Evolutionary conservation across 2,113 vertebrate species (phyloP), one percentile per base, ranked within the genome.

Genomic region (Mobula hypostoma): DNA sequence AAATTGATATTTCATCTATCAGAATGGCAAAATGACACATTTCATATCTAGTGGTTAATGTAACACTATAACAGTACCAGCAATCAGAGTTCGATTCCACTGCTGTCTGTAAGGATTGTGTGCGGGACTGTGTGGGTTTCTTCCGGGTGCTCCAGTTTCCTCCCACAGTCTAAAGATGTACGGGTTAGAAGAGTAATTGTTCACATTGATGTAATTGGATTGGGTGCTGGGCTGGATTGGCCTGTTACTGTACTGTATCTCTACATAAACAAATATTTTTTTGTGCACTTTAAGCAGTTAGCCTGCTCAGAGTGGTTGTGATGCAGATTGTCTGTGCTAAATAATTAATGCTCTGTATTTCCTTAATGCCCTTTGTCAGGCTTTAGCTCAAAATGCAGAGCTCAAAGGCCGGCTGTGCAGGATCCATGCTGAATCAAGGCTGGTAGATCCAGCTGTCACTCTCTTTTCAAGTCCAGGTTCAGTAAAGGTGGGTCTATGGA

Each of bases 321-420:
- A 12, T 92, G 21, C 66, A 72, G 15, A 32, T 48, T 80, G 72
- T 17, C 94, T 74, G 66, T 9, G 6, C 74, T 93, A 12, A 93
- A 93, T 93, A 74, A 94, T 79, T 66, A 48, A 74, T 76, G 27
- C 63, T 88, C 48, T 94, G 70, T 82, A 63, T 61, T 82, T 85
- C 68, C 11, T 48, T 94, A 32, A 80, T 94, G 94, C 87, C 96
- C 97, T 97, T 97, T 97, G 97, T 95, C 97, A 99, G 98, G 98
- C 98, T 96, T 97, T 99, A 98, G 97, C 98, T 95, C 98, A 99
- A 97, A 99, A 98, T 96, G 97, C 97, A 97, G 98, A 99, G 95
- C 97, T 99, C 97, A 98, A 97, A 97, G 98, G 98, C 95, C 98
- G 98, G 94, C 98, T 99, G 97, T 96, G 96, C 98, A 98, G 98